phyloP scores from a whole-genome alignment of 2,888 invertebrate genomes.

The Pinctada fucata region DNA sequence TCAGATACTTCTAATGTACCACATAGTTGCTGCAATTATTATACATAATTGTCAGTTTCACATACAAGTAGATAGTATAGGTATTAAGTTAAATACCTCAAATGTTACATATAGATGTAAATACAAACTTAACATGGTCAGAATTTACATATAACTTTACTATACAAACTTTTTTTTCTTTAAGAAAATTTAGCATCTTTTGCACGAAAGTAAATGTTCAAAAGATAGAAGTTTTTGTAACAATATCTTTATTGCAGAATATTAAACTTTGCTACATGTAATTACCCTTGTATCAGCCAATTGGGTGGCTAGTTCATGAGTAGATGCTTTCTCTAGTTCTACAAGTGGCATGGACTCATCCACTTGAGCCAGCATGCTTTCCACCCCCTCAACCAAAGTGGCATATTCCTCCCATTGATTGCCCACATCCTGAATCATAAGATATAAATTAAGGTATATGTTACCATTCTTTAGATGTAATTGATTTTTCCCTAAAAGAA shows the following conservation, averaged over 20 bases:
- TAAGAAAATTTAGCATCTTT: too few species aligned
- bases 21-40: conserved; percentile 48
- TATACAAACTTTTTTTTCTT: too few species aligned
- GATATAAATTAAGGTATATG: neutral
- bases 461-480: too few species aligned
- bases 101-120: too few species aligned
- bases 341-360: conserved; percentile 50
- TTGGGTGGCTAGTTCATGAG: conserved; percentile 51
- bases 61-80: neutral
- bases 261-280: too few species aligned
- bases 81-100: too few species aligned
- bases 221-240: too few species aligned
- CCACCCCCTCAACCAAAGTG: conserved; percentile 52
- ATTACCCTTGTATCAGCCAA: conserved; percentile 55
- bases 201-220: too few species aligned
- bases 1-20: conserved; percentile 57
- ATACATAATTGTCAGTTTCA: neutral
- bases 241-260: too few species aligned
- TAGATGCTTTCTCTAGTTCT: conserved; percentile 47
- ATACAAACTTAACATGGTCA: neutral
- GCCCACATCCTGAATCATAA: conserved; percentile 39
- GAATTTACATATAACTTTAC: too few species aligned
- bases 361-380: conserved; percentile 52
- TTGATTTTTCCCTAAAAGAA: too few species aligned
- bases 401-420: conserved; percentile 62